phyloP scores from a whole-genome alignment of 2,797 vertebrate genomes.

The Schizothorax lantsangensis region DNA sequence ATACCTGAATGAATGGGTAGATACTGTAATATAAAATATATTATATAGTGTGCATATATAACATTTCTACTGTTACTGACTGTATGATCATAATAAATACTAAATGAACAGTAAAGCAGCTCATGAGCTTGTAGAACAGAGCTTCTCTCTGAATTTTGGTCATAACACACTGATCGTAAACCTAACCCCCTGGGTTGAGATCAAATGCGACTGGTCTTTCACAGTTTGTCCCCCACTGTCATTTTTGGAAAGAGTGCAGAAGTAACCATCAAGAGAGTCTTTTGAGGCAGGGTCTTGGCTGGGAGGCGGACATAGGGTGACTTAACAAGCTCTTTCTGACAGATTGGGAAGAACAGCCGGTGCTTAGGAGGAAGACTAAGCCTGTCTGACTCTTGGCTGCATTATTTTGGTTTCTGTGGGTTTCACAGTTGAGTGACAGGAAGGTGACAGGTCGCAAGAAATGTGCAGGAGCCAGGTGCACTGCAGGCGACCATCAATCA shows the following conservation, averaged over 20 bases:
- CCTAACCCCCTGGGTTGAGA: background rate
- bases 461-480: slow-evolving; percentile 20
- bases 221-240: background rate
- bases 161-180: background rate
- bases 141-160: background rate
- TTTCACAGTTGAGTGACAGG: slow-evolving; percentile 39
- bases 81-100: background rate
- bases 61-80: too few species aligned
- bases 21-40: too few species aligned
- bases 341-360: background rate
- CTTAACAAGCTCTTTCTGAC: slow-evolving; percentile 41
- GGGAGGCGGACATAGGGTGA: background rate
- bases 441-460: slow-evolving; percentile 29
- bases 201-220: background rate
- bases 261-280: background rate
- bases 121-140: background rate
- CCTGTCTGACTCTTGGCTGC: background rate
- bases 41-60: too few species aligned
- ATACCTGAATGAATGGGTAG: too few species aligned
- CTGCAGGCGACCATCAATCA: slow-evolving; percentile 22
- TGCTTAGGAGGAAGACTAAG: slow-evolving; percentile 2
- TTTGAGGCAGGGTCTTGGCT: background rate
- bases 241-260: background rate
- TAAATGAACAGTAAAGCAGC: background rate
- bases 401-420: slow-evolving; percentile 17